Conservation (phyloP, 2,113 vertebrate species). For the Nyctibius bracteatus region DNA sequence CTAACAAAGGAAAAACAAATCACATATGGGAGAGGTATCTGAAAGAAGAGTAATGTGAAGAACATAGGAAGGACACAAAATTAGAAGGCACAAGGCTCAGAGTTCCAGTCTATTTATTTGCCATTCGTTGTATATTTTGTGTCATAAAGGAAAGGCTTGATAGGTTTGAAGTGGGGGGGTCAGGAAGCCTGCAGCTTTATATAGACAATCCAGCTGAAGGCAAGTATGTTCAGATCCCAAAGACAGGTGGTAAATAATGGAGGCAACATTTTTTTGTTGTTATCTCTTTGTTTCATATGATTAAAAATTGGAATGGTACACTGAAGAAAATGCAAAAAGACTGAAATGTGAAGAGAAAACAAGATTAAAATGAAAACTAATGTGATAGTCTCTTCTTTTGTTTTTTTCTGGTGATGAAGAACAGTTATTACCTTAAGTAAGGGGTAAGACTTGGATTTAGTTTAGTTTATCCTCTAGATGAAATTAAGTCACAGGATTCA, state of each 20-base stretch:
- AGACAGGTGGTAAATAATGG: not conserved
- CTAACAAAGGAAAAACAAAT: not conserved
- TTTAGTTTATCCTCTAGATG: not conserved
- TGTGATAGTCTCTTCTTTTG: not conserved
- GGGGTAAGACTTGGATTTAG: not conserved
- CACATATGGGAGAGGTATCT: not conserved
- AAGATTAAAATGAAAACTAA: not conserved
- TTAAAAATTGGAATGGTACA: not conserved
- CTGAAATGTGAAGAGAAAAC: not conserved
- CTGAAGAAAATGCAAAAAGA: not conserved
- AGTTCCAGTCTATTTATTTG: not conserved
- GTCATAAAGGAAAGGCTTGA: not conserved
- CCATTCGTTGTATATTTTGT: not conserved
- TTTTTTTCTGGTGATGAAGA: not conserved
- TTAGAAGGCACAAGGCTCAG: not conserved
- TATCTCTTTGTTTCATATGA: not conserved
- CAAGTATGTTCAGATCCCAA: not conserved
- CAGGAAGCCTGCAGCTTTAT: not conserved
- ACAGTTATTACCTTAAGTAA: not conserved
- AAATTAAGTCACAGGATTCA: not conserved
- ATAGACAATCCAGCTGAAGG: not conserved
- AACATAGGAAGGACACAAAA: not conserved
- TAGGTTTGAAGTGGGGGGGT: not conserved
- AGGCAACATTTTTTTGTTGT: not conserved
- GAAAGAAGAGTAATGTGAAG: not conserved